Conservation (phyloP, 2,113 vertebrate genomes). For the Boulengeromyrus knoepffleri region DNA sequence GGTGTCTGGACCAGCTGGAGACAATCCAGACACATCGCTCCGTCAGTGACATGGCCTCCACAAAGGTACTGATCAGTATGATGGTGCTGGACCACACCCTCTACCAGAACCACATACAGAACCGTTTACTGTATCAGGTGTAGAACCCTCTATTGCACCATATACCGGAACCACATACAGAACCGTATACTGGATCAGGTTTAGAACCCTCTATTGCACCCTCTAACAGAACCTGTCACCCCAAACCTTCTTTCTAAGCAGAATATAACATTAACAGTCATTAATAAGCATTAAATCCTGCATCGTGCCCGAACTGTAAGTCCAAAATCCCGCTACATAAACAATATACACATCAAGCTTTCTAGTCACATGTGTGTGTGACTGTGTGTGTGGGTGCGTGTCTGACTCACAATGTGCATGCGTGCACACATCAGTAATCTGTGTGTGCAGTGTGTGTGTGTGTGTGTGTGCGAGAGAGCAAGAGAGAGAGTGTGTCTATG, state of each 20-base stretch:
- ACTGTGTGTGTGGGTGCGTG: conserved; percentile 7
- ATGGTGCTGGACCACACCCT: not conserved
- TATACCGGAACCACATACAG: not conserved
- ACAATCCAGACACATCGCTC: conserved; percentile 15
- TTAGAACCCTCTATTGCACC: not conserved
- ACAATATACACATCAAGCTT: not conserved
- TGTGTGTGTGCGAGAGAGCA: not conserved
- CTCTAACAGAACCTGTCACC: not conserved
- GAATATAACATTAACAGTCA: not conserved
- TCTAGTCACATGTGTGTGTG: not conserved
- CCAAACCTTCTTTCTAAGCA: not conserved
- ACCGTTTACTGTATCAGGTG: not conserved
- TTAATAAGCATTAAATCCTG: not conserved
- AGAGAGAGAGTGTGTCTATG: not conserved
- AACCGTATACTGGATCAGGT: not conserved
- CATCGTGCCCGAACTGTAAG: not conserved
- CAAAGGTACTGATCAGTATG: not conserved
- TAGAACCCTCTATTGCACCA: not conserved
- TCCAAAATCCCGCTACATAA: not conserved
- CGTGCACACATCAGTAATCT: not conserved
- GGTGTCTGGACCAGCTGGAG: conserved; percentile 23
- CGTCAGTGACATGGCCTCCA: conserved; percentile 8
- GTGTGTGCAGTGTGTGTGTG: conserved; percentile 12
- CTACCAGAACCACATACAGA: not conserved
- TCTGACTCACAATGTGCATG: not conserved